Evolutionary conservation across 2,113 vertebrate species (phyloP), one percentile per base, ranked within the genome.

Genomic region (Argyrosomus japonicus): DNA sequence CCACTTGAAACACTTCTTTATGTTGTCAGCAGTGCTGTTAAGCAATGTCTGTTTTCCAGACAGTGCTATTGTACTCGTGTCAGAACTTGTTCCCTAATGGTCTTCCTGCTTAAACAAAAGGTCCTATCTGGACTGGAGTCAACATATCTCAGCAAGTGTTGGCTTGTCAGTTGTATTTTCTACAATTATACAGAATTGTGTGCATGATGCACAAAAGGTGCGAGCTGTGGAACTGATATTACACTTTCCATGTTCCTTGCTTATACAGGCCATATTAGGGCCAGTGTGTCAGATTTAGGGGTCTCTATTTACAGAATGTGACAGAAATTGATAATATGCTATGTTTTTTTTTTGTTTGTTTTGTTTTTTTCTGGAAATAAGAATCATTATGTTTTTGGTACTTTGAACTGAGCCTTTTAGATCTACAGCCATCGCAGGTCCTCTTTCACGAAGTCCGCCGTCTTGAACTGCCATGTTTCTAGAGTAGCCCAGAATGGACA

Each of bases 61-160:
- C 48, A 17, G 48, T 8, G 2, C 58, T 19, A 76, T 89, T 85
- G 85, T 88, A 8, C 67, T 82, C 61, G 19, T 53, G 40, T 72
- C 77, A 67, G 70, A 70, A 73, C 67, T 79, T 72, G 58, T 57
- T 77, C 78, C 73, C 84, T 19, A 63, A 70, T 67, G 87, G 63
- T 76, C 27, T 67, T 40, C 43, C 83, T 75, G 68, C 75, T 75
- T 61, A 72, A 82, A 91, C 83, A 87, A 90, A 89, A 86, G 74
- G 48, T 48, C 2, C 84, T 40, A 25, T 77, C 76, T 87, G 89
- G 83, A 86, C 13, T 4, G 9, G 1, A 45, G 81, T 89, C 89
- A 88, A 12, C 2, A 1, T 40, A 17, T 81, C 68, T 69, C 79
- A 40, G 68, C 70, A 85, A 79, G 86, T 85, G 77, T 36, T 63